Percentiles rank a stretch among this genome's conserved stretches.
phyloP scores from a whole-genome alignment of 1,140 invertebrate genomes.

The Calephelis nemesis region DNA sequence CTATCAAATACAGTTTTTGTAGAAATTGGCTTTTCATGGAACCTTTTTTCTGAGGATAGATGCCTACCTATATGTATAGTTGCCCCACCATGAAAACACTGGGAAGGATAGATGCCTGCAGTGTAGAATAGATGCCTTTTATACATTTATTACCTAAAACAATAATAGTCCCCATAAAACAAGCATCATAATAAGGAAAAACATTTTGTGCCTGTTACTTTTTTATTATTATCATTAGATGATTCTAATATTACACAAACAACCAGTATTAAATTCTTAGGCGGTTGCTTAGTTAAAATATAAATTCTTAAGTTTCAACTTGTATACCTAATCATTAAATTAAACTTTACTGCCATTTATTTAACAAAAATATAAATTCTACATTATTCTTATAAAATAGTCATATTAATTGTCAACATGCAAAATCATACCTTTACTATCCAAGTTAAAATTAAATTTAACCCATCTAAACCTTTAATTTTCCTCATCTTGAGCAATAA shows the following conservation, averaged over 20 bases:
- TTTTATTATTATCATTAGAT: too few species aligned
- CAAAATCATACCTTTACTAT: not conserved
- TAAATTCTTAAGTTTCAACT: not conserved
- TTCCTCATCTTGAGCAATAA: not conserved
- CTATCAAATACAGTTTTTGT: not conserved
- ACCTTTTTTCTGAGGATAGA: conserved; percentile 25
- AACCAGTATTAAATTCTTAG: not conserved
- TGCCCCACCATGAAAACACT: conserved; percentile 25
- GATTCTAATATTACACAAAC: too few species aligned
- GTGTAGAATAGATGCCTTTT: conserved; percentile 25
- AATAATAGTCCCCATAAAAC: not conserved
- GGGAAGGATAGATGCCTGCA: conserved; percentile 27
- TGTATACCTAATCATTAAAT: not conserved
- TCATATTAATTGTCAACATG: not conserved
- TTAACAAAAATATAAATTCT: not conserved
- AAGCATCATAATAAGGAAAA: not conserved
- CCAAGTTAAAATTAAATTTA: not conserved
- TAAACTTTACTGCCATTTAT: not conserved
- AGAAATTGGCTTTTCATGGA: conserved; percentile 16
- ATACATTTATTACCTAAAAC: not conserved
- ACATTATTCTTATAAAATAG: not conserved
- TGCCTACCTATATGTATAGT: conserved; percentile 23
- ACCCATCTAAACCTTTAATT: not conserved
- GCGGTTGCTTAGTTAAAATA: not conserved
- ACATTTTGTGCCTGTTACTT: not conserved